These are phyloP conservation scores for Girardinus metallicus DNA, from an alignment of 2,797 vertebrate species.

Conservation along the genomic window DNA sequence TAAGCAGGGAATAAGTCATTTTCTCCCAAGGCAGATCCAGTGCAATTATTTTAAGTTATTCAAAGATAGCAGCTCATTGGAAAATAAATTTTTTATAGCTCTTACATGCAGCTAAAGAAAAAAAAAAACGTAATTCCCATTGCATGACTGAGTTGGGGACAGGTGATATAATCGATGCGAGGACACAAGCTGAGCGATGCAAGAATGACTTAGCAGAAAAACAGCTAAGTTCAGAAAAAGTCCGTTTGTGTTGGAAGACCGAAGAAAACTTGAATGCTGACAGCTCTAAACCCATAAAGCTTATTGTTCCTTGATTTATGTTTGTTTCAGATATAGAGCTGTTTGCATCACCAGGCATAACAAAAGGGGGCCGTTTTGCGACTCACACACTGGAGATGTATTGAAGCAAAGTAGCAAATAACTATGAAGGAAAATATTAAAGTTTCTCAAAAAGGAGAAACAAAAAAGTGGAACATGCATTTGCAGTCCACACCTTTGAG, in stretches of 20 bases:
- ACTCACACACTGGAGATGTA: constrained; percentile 45
- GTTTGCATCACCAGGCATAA: constrained; percentile 51
- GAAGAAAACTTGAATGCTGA: constrained; percentile 44
- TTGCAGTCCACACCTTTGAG: background rate
- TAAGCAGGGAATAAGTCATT: constrained; percentile 41
- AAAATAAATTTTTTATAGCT: constrained; percentile 15
- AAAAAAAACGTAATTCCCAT: constrained; percentile 31
- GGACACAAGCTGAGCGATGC: constrained; percentile 53
- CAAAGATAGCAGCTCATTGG: constrained; percentile 31
- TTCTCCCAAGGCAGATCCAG: constrained; percentile 35
- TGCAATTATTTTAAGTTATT: constrained; percentile 59
- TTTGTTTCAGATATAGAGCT: constrained; percentile 52
- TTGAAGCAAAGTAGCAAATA: too few species aligned
- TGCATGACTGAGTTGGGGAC: background rate
- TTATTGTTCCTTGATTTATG: constrained; percentile 64
- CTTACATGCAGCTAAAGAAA: constrained; percentile 38
- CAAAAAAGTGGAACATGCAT: background rate
- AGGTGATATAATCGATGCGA: constrained; percentile 39
- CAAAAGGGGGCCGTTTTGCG: constrained; percentile 69
- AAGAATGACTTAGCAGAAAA: constrained; percentile 19
- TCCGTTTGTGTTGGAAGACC: constrained; percentile 43
- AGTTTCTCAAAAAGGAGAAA: background rate
- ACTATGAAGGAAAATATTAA: background rate
- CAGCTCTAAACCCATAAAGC: constrained; percentile 50
- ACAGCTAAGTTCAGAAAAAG: constrained; percentile 7